Evolutionary conservation across 2,888 invertebrate genomes (phyloP).

Genomic region (Ecliptopera silaceata): DNA sequence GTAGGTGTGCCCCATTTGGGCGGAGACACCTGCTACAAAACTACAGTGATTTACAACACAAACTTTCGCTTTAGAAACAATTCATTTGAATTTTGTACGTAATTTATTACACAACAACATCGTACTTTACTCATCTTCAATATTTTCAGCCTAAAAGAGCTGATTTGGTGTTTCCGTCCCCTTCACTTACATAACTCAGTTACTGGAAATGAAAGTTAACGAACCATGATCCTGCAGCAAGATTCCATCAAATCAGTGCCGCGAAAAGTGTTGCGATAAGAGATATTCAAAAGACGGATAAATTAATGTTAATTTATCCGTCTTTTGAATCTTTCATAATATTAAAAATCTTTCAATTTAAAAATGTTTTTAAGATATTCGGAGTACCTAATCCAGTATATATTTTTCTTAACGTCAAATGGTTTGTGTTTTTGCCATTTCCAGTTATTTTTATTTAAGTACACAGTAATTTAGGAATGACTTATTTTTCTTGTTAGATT

Average conservation of each 20-base stretch:
- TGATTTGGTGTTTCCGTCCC: slow-evolving; percentile 44
- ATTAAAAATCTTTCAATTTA: too few relatives aligned
- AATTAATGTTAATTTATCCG: too few relatives aligned
- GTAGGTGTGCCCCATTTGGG: neutral
- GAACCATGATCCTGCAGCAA: slow-evolving; percentile 60
- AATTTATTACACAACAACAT: slow-evolving; percentile 5
- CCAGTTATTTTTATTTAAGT: too few relatives aligned
- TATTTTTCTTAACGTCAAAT: too few relatives aligned
- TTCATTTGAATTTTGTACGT: neutral
- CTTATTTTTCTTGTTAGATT: too few relatives aligned
- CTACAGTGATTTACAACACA: neutral
- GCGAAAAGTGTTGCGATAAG: slow-evolving; percentile 8
- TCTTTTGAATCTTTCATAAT: too few relatives aligned
- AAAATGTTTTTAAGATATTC: too few relatives aligned
- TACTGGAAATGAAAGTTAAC: slow-evolving; percentile 61
- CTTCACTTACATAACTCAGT: slow-evolving; percentile 58
- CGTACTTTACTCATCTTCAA: slow-evolving; percentile 30
- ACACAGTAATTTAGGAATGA: too few relatives aligned
- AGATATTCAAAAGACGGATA: slow-evolving; percentile 1
- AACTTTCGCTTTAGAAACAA: neutral
- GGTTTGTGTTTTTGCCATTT: too few relatives aligned
- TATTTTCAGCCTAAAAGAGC: slow-evolving; percentile 41
- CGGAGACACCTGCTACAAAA: neutral
- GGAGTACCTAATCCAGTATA: too few relatives aligned
- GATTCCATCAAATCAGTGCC: slow-evolving; percentile 59